Evolutionary conservation across 2,113 vertebrate genomes (phyloP), one percentile per base, ranked within the genome.

Genomic region (Piaya cayana): DNA sequence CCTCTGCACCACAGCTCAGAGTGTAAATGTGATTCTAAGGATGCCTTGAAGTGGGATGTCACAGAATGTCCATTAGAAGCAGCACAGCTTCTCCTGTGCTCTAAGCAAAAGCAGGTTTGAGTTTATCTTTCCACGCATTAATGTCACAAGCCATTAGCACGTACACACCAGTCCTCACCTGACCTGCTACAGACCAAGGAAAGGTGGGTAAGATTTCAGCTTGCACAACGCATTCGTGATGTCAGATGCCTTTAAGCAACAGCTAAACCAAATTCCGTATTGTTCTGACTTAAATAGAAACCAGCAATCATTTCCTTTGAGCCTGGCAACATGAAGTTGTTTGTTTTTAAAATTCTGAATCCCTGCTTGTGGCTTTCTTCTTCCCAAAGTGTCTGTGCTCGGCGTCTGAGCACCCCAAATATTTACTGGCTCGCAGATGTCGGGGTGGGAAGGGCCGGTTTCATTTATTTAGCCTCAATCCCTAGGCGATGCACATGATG

Each of bases 131-230:
- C 85, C 56, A 1, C 2, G 25, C 85, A 17, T 45, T 19, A 17
- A 21, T 14, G 30, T 16, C 88, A 22, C 0, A 7, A 45, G 84
- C 47, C 27, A 3, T 10, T 7, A 59, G 5, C 4, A 0, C 1
- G 32, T 22, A 19, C 32, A 1, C 4, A 4, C 6, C 5, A 0
- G 17, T 82, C 84, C 92, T 34, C 0, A 0, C 34, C 69, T 55
- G 52, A 42, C 84, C 86, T 0, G 3, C 3, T 7, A 11, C 0
- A 9, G 60, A n/a, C 6, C 47, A 29, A 67, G 75, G 32, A 25
- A 64, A 68, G 37, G 30, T 59, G 10, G 20, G 15, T 65, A n/a
- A 78, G 21, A 27, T 45, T n/a, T 62, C 32, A 25, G 15, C 42
- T 90, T 63, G 11, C 23, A 17, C 18, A 10, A 50, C 23, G 74